phyloP scores from a whole-genome alignment of 2,888 invertebrate species.

The Pseudococcus longispinus region DNA sequence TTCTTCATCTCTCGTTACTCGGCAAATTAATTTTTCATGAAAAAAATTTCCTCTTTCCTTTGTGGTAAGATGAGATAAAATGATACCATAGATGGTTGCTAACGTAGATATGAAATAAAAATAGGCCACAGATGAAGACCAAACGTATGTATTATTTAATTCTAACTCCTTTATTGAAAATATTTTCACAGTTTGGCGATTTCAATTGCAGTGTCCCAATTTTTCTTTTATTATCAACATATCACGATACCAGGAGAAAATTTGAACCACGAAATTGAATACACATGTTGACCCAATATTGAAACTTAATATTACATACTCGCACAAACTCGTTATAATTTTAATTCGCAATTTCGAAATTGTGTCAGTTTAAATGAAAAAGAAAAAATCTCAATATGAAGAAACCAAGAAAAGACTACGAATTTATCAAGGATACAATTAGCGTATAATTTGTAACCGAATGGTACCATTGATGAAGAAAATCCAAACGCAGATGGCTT shows the following conservation, averaged over 20 bases:
- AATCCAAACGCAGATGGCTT: background rate
- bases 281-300: background rate
- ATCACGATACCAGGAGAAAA: background rate
- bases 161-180: background rate
- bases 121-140: background rate
- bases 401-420: background rate
- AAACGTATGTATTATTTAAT: background rate
- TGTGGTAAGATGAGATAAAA: background rate
- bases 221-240: background rate
- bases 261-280: background rate
- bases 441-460: background rate
- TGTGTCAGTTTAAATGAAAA: background rate
- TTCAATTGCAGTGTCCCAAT: background rate
- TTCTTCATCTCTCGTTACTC: background rate
- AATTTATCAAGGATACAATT: background rate
- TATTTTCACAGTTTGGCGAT: background rate
- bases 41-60: background rate
- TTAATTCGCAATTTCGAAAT: background rate
- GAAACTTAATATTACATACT: background rate
- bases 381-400: slow-evolving; percentile 7
- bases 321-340: background rate
- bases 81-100: background rate
- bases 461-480: slow-evolving; percentile 7
- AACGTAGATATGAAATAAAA: background rate
- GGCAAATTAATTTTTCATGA: background rate